phyloP scores from a whole-genome alignment of 2,113 vertebrate species.

The Candoia aspera region DNA sequence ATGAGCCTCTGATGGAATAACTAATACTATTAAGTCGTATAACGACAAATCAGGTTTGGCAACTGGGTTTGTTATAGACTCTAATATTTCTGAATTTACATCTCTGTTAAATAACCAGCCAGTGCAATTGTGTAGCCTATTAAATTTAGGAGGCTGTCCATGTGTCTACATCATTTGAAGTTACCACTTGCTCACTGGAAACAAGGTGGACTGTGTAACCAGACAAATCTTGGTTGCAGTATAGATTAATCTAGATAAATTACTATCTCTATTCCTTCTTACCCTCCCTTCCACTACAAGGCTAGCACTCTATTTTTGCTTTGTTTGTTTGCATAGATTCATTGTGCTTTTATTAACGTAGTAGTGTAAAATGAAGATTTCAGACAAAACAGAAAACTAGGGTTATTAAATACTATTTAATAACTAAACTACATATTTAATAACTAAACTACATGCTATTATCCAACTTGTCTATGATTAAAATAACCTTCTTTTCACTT shows the following conservation, averaged over 20 bases:
- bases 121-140: background rate
- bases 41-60: background rate
- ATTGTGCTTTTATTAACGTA: background rate
- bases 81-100: background rate
- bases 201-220: background rate
- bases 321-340: background rate
- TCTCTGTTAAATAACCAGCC: background rate
- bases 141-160: background rate
- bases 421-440: no score
- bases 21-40: background rate
- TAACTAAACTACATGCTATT: background rate
- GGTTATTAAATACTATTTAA: no score
- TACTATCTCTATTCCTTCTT: background rate
- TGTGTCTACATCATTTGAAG: background rate
- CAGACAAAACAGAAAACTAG: background rate
- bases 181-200: background rate
- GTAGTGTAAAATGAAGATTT: background rate
- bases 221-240: background rate
- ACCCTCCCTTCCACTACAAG: background rate
- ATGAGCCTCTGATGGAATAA: background rate
- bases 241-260: constrained; percentile 4
- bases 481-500: background rate
- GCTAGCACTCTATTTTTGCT: background rate
- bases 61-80: background rate
- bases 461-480: background rate